Base-by-base conservation (phyloP, 1,140 invertebrate genomes). In the Aethina tumida region DNA sequence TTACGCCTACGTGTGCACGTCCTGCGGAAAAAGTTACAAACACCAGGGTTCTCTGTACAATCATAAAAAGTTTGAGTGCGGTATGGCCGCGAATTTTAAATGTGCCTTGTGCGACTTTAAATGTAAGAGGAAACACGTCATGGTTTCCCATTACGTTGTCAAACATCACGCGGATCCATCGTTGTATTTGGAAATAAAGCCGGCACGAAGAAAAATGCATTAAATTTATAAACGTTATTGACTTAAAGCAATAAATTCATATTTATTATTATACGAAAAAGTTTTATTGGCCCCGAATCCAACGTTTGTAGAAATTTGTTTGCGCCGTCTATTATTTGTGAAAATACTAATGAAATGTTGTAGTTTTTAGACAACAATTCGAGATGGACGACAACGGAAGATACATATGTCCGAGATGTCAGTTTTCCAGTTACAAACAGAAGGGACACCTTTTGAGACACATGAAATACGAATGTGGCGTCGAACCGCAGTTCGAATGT, bases 401-500 rank as follows among this genome's bases (percentile, higher is more conserved):
- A 12, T 8, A 19, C 1, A 9, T 8, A 6, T 34, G 32, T 20
- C 13, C n/a, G 13, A 34, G 18, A 20, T n/a, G n/a, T n/a, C n/a
- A n/a, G n/a, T n/a, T n/a, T n/a, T n/a, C n/a, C n/a, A n/a, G n/a
- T 10, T 34, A 34, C 5, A 34, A n/a, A 5, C 18, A 34, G 18
- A 20, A 6, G n/a, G 17, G 10, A 8, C 12, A 9, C 5, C 3
- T 34, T 13, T n/a, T 17, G 14, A 53, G 66, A 7, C 47, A 49
- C 28, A 27, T 42, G n/a, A 25, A 18, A 21, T 49, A 45, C 7
- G 42, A 49, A 35, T 49, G 47, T 20, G 43, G 40, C 8, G 43
- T 49, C 24, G 43, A 31, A 28, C 27, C 35, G 19, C 47, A 45
- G 24, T 49, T 49, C 21, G 24, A 30, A 39, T 87, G 84, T 46